Evolutionary conservation across 37 sponge, comb jelly and placozoan species (phyloP).

Genomic region (Chondrilla cf. caribensis): DNA sequence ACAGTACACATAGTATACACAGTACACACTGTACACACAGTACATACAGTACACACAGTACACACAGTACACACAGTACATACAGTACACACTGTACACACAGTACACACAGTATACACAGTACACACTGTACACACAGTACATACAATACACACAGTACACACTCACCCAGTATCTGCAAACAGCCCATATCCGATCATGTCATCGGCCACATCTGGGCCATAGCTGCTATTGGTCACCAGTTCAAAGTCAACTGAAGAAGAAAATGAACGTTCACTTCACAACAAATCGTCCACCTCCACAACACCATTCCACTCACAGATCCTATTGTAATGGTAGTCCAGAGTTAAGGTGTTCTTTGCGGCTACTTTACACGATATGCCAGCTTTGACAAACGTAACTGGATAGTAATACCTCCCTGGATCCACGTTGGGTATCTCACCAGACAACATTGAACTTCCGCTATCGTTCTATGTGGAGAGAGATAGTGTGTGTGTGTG

Average conservation of each 20-base stretch:
- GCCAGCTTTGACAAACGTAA: constrained; percentile 14
- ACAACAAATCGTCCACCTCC: neutral
- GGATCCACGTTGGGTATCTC: neutral
- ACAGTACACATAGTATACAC: neutral
- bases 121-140: neutral
- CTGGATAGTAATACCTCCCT: neutral
- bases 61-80: neutral
- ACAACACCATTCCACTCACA: too few relatives aligned
- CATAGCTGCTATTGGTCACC: neutral
- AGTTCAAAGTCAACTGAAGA: neutral
- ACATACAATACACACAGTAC: neutral
- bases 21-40: neutral
- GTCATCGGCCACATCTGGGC: neutral
- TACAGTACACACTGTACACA: too few relatives aligned
- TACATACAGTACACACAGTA: neutral
- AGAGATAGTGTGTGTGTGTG: neutral
- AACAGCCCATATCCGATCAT: constrained; percentile 2
- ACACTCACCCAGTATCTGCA: constrained; percentile 5
- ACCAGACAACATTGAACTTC: neutral
- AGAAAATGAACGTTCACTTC: neutral
- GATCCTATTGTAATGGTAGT: neutral
- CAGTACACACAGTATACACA: neutral
- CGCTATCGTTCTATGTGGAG: neutral
- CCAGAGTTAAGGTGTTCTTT: neutral
- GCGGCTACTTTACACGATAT: neutral